Evolutionary conservation across 2,113 vertebrate genomes (phyloP).

Genomic region (Thermophis baileyi): DNA sequence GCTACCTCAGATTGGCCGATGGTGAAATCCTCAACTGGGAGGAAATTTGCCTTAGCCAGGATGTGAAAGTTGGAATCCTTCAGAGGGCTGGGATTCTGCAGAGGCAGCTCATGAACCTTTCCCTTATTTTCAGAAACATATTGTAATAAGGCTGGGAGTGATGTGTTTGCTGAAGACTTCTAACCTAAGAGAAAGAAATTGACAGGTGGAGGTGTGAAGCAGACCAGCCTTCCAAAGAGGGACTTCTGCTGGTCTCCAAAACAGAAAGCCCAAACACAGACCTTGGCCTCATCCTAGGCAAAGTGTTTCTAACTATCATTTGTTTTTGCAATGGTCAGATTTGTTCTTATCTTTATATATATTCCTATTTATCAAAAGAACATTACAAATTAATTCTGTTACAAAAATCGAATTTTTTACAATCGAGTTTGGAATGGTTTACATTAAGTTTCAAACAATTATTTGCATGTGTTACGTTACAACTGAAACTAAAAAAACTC

Average conservation of each 20-base stretch:
- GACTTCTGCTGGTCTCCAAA: neutral
- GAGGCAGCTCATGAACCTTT: neutral
- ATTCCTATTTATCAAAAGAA: no score
- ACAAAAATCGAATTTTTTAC: neutral
- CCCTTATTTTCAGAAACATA: neutral
- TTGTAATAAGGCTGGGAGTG: neutral
- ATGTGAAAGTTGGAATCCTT: neutral
- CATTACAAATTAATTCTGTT: neutral
- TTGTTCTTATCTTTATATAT: no score
- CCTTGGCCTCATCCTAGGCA: neutral
- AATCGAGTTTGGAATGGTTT: neutral
- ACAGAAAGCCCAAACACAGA: neutral
- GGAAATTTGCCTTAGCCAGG: neutral
- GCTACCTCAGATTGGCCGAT: neutral
- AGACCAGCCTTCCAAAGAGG: neutral
- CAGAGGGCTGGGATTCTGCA: neutral
- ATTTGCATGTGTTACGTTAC: neutral
- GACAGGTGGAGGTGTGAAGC: neutral
- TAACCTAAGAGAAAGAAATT: neutral
- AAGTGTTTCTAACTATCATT: no score
- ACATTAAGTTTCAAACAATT: neutral
- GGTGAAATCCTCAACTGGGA: neutral
- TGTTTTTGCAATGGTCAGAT: no score
- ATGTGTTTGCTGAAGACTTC: neutral
- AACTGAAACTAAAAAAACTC: neutral